These are phyloP conservation scores for Fulica atra DNA, from an alignment of 2,113 vertebrate species.

Conservation along the genomic window DNA sequence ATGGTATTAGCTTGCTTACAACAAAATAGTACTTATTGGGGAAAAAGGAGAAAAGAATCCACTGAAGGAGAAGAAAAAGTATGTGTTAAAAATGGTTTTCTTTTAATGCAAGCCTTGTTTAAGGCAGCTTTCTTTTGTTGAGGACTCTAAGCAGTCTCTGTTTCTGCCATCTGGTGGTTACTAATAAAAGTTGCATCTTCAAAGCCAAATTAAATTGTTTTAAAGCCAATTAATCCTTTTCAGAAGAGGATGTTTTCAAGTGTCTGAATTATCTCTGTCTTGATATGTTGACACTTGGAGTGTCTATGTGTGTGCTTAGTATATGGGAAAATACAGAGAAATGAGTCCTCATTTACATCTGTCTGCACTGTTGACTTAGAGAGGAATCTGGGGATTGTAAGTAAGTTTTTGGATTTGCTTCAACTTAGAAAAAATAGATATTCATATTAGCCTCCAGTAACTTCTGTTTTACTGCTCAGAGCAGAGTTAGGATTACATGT, in stretches of 20 bases:
- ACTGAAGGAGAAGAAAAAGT: neutral
- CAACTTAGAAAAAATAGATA: slow-evolving; percentile 7
- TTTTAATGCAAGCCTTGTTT: neutral
- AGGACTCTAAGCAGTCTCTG: slow-evolving; percentile 38
- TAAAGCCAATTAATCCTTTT: slow-evolving; percentile 59
- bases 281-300: slow-evolving; percentile 61
- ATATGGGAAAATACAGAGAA: slow-evolving; percentile 25
- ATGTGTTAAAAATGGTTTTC: neutral
- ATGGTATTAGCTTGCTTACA: neutral
- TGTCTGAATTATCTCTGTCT: slow-evolving; percentile 50
- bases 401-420: slow-evolving; percentile 11
- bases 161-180: slow-evolving; percentile 81
- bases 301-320: slow-evolving; percentile 35
- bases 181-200: slow-evolving; percentile 46
- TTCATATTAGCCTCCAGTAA: neutral
- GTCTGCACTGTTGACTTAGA: slow-evolving; percentile 1
- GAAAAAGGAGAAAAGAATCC: neutral
- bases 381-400: neutral
- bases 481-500: neutral
- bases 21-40: neutral
- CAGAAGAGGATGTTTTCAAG: slow-evolving; percentile 22
- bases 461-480: neutral
- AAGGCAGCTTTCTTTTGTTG: slow-evolving; percentile 62
- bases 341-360: slow-evolving; percentile 31
- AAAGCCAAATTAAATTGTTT: slow-evolving; percentile 54